Percentiles rank a stretch among this genome's conserved stretches.
These are phyloP conservation scores for Gerris buenoi DNA, from an alignment of 1,140 invertebrate species.

Conservation along the genomic window DNA sequence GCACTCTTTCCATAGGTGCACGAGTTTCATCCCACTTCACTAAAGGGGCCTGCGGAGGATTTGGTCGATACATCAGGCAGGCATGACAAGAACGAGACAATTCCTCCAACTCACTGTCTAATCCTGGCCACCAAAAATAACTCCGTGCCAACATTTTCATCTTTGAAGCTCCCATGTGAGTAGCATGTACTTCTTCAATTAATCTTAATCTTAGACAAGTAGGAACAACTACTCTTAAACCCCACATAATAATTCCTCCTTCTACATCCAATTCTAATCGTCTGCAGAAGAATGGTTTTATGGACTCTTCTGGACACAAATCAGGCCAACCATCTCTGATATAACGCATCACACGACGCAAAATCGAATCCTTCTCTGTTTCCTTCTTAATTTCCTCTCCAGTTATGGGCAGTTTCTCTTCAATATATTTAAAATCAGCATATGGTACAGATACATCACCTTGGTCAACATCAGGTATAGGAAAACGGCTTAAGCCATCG, in stretches of 20 bases:
- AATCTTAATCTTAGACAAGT: neutral
- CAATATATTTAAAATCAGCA: neutral
- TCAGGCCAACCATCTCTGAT: neutral
- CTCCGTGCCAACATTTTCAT: neutral
- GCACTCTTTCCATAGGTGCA: neutral
- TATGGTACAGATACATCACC: neutral
- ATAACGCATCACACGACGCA: neutral
- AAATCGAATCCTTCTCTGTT: neutral
- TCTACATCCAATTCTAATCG: neutral
- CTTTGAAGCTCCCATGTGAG: neutral
- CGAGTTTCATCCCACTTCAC: neutral
- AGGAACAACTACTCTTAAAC: neutral
- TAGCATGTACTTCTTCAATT: neutral
- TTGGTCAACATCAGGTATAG: neutral
- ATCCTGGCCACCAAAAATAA: neutral
- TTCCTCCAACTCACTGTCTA: neutral
- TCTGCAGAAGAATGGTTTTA: no score
- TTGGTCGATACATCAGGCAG: neutral
- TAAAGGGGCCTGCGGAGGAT: neutral
- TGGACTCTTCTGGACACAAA: neutral
- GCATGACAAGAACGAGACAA: neutral
- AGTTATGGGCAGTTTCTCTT: neutral
- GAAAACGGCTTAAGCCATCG: neutral
- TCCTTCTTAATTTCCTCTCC: neutral
- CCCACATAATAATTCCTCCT: neutral